Base-by-base conservation (phyloP, 1,140 invertebrate genomes). In the Drosophila santomea region DNA sequence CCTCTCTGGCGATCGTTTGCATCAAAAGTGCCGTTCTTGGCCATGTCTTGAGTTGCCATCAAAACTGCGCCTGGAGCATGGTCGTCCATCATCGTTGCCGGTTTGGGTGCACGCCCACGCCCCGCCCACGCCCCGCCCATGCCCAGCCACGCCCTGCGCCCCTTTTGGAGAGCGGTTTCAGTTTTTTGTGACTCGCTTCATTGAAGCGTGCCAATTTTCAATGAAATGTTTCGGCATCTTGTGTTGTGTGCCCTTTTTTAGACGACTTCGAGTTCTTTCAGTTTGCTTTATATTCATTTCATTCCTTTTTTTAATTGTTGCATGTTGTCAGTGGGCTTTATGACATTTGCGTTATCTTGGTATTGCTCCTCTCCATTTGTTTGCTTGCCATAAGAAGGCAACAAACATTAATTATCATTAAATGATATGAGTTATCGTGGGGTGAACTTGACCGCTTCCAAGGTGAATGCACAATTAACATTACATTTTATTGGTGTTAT, bases 181-280 rank as follows among this genome's bases (percentile, higher is more conserved):
- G 64, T 58, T 64, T 77, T 48, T 64, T 57, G 50, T 50, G 58
- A 54, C 60, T 43, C 80, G 84, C 84, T 89, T 67, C 84, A 89
- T 32, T 90, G 84, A 80, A 89, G 84, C 84, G 85, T 89, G 84
- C 85, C 84, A 89, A 80, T 84, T 90, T 78, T 77, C 68, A 84
- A 80, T 88, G 84, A 89, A 89, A 88, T 77, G 76, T 80, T 88
- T 88, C 80, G 79, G 83, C 68, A 43, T 89, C 76, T 83, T 88
- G 48, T 80, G 58, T 73, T 69, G 48, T 67, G 44, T 64, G 61
- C 23, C 66, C 44, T 54, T 80, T 71, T 74, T 79, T 38, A 44
- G 67, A 2, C 17, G 35, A 14, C 41, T 20, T 55, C 39, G 32
- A 45, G 61, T 38, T 54, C 17, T 48, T 80, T 60, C 52, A 28